phyloP scores from a whole-genome alignment of 1,140 invertebrate genomes.

The Plodia interpunctella region DNA sequence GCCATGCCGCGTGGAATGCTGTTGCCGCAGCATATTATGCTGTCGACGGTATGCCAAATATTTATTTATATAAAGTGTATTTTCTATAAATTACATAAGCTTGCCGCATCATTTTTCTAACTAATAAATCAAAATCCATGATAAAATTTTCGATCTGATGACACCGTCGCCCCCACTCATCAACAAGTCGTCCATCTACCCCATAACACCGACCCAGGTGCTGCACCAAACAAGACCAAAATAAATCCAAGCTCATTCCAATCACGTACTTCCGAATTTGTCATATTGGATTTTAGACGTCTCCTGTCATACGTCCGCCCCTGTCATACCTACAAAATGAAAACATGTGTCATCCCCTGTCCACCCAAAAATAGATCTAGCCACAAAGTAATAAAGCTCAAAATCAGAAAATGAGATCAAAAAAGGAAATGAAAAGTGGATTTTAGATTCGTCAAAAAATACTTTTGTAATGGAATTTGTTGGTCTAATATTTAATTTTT shows the following conservation, averaged over 20 bases:
- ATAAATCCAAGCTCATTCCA: slow-evolving; percentile 66
- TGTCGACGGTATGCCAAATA: no score
- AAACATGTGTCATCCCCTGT: slow-evolving; percentile 58
- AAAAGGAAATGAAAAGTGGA: slow-evolving; percentile 22
- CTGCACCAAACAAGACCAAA: slow-evolving; percentile 31
- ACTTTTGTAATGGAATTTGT: slow-evolving; percentile 55
- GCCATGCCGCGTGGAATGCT: no score
- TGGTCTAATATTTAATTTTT: slow-evolving; percentile 28
- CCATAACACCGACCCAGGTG: slow-evolving; percentile 38
- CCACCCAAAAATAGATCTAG: slow-evolving; percentile 32
- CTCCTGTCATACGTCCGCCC: slow-evolving; percentile 61
- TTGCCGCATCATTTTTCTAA: no score
- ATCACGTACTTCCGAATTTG: slow-evolving; percentile 74
- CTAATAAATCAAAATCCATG: no score
- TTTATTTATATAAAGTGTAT: no score
- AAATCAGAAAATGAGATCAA: slow-evolving; percentile 9
- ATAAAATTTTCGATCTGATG: no score
- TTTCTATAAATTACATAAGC: no score
- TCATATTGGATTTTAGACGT: slow-evolving; percentile 73
- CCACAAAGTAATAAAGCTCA: slow-evolving; percentile 8
- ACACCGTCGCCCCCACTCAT: slow-evolving; percentile 17
- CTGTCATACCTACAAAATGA: slow-evolving; percentile 67
- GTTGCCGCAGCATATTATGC: no score
- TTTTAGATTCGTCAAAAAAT: slow-evolving; percentile 43
- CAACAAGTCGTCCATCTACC: slow-evolving; percentile 28